These are phyloP conservation scores for Columba livia DNA, from an alignment of 2,113 vertebrate species.

Conservation along the genomic window DNA sequence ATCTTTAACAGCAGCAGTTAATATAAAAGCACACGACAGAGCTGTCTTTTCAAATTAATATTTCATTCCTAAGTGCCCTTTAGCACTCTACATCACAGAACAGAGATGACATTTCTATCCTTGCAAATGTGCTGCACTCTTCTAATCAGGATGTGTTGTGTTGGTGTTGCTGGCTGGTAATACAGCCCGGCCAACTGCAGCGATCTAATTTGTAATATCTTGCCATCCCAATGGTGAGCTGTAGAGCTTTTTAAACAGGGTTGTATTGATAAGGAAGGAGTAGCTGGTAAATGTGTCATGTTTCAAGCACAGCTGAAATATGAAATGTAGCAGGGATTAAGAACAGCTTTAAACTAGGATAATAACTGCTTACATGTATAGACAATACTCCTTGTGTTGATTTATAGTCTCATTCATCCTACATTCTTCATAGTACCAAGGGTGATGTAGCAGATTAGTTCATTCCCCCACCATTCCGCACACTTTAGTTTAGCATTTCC, in stretches of 20 bases:
- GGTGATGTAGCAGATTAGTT: background rate
- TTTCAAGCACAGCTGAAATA: background rate
- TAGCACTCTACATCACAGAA: background rate
- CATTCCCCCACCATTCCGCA: background rate
- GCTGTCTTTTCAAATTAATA: background rate
- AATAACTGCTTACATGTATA: background rate
- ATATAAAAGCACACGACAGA: background rate
- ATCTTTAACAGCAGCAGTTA: background rate
- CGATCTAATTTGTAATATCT: background rate
- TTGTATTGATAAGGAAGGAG: background rate
- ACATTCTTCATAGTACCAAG: background rate
- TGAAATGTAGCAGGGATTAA: background rate
- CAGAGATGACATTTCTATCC: constrained; percentile 15
- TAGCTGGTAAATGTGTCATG: background rate
- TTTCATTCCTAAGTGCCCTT: constrained; percentile 12
- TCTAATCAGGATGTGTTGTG: constrained; percentile 14
- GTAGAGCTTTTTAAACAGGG: background rate
- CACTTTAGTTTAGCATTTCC: background rate
- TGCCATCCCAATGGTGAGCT: background rate
- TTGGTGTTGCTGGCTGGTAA: background rate
- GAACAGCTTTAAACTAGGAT: background rate
- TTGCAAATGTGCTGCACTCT: background rate
- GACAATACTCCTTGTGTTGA: background rate
- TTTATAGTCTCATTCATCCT: background rate
- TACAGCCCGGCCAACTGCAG: background rate